These are phyloP conservation scores for Lepidochrysops patricia DNA, from an alignment of 2,888 invertebrate species.

Conservation along the genomic window DNA sequence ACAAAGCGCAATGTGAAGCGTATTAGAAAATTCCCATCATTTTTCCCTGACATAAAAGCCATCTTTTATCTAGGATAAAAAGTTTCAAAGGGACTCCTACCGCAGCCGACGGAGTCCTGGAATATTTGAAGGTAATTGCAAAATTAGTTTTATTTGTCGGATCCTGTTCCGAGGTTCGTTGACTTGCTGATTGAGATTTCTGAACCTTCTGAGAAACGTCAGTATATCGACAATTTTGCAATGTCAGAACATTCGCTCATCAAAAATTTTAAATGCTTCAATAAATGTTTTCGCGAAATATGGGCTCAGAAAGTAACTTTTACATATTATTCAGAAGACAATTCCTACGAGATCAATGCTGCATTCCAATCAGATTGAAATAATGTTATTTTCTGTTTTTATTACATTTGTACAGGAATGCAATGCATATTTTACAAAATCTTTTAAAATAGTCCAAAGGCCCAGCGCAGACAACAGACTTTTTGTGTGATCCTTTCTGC, in stretches of 20 bases:
- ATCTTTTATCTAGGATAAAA: slow-evolving; percentile 18
- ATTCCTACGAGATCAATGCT: no score
- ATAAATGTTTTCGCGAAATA: no score
- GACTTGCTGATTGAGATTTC: slow-evolving; percentile 16
- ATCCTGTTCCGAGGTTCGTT: slow-evolving; percentile 24
- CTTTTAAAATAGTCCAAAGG: no score
- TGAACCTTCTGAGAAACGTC: background rate
- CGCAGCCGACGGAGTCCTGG: slow-evolving; percentile 29
- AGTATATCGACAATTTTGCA: background rate
- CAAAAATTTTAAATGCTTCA: no score
- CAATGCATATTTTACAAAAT: no score
- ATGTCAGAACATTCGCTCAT: background rate
- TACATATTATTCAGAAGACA: no score
- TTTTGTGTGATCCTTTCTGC: no score
- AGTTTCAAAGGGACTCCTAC: slow-evolving; percentile 28
- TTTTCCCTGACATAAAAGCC: slow-evolving; percentile 10
- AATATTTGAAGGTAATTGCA: slow-evolving; percentile 34
- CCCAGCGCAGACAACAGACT: no score
- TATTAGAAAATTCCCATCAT: background rate
- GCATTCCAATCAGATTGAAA: no score
- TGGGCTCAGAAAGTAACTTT: no score
- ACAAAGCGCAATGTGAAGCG: background rate
- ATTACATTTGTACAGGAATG: no score
- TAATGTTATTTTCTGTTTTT: no score
- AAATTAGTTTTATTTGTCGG: slow-evolving; percentile 28